These are phyloP conservation scores for Drosophila tani DNA, from an alignment of 1,140 invertebrate genomes.

Conservation along the genomic window DNA sequence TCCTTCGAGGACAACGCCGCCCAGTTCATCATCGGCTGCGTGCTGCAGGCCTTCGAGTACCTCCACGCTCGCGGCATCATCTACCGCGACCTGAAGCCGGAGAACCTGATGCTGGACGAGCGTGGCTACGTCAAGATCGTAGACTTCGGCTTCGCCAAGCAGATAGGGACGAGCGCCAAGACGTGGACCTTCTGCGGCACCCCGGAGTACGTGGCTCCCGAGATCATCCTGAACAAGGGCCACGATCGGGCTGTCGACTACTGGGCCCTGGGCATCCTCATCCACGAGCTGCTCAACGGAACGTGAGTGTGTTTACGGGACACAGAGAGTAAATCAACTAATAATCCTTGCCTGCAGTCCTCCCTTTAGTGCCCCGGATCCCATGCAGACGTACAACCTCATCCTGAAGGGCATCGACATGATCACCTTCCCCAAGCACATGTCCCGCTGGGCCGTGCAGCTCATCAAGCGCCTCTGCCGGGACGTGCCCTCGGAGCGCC, in stretches of 20 bases:
- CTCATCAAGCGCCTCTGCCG: slow-evolving; percentile 95
- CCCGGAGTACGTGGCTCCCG: slow-evolving; percentile 90
- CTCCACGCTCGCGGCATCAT: slow-evolving; percentile 91
- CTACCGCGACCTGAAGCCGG: slow-evolving; percentile 93
- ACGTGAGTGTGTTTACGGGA: slow-evolving; percentile 79
- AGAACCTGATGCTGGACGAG: slow-evolving; percentile 91
- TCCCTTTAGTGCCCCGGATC: slow-evolving; percentile 92
- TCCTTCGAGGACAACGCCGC: slow-evolving; percentile 91
- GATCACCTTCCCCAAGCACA: slow-evolving; percentile 92
- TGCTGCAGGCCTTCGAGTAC: slow-evolving; percentile 92
- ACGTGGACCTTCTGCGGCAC: slow-evolving; percentile 97
- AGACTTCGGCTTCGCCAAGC: slow-evolving; percentile 96
- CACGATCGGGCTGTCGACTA: slow-evolving; percentile 92
- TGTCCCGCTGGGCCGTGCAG: slow-evolving; percentile 92
- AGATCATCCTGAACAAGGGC: slow-evolving; percentile 91
- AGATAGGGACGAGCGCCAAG: slow-evolving; percentile 90
- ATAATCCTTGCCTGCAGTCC: slow-evolving; percentile 86
- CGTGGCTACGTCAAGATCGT: slow-evolving; percentile 91
- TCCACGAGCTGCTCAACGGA: slow-evolving; percentile 92
- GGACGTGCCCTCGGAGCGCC: slow-evolving; percentile 94
- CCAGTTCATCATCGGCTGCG: slow-evolving; percentile 91
- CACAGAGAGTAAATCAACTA: neutral
- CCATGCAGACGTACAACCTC: slow-evolving; percentile 94
- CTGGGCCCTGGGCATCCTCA: slow-evolving; percentile 93
- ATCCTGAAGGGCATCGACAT: slow-evolving; percentile 96